Conservation (phyloP, 2,113 vertebrate species). For the Sialia sialis region DNA sequence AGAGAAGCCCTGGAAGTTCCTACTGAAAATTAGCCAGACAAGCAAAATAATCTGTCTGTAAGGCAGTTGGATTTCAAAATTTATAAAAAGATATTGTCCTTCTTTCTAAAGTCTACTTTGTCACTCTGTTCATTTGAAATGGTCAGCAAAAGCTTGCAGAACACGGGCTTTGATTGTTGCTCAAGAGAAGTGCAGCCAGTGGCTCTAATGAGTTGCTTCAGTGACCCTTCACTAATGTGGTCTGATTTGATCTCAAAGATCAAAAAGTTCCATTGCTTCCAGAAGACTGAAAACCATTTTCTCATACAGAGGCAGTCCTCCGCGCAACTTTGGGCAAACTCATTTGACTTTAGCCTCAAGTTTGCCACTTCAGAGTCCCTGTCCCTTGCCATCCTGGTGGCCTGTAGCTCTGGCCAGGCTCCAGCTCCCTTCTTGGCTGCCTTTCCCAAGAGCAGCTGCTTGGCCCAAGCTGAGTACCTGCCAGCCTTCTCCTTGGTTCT, state of each 20-base stretch:
- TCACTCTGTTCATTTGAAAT: neutral
- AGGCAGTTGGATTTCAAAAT: neutral
- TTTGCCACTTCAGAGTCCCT: neutral
- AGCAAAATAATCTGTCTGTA: neutral
- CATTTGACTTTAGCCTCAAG: neutral
- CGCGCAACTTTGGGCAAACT: neutral
- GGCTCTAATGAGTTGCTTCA: neutral
- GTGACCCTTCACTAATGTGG: constrained; percentile 33
- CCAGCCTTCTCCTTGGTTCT: neutral
- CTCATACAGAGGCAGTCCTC: neutral
- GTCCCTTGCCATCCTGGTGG: neutral
- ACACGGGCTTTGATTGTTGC: neutral
- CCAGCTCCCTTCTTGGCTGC: neutral
- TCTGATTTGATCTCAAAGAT: constrained; percentile 20
- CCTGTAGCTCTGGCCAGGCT: neutral
- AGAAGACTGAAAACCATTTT: neutral
- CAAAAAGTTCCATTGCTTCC: constrained; percentile 15
- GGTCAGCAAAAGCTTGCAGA: neutral
- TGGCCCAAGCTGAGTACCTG: neutral
- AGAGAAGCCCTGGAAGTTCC: neutral
- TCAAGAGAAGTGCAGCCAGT: neutral
- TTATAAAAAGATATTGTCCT: neutral
- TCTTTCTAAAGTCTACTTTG: neutral
- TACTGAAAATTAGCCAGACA: neutral
- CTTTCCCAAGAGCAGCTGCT: neutral